Percentiles rank a stretch among this genome's conserved stretches.
Conservation (phyloP, 2,113 vertebrate genomes). For the Neodon shergylaensis region DNA sequence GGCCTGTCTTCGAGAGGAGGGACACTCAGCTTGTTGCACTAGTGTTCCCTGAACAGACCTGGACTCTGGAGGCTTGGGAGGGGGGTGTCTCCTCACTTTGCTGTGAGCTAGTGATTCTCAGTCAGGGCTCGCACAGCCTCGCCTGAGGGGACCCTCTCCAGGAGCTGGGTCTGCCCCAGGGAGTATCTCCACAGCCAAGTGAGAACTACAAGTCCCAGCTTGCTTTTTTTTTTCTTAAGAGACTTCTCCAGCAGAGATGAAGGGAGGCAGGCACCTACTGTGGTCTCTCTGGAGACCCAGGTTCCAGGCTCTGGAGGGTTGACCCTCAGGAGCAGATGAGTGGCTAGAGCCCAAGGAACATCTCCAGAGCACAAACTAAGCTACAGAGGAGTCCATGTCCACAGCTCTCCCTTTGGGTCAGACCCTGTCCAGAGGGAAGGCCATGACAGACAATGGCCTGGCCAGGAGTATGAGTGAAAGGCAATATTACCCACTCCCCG, state of each 20-base stretch:
- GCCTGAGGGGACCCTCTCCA: not conserved
- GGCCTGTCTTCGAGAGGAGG: not conserved
- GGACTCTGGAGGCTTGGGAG: not conserved
- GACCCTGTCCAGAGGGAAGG: not conserved
- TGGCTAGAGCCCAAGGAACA: not conserved
- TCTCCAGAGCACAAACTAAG: not conserved
- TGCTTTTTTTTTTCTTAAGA: not conserved
- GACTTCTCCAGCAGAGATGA: not conserved
- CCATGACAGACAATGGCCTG: not conserved
- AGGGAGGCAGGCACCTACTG: not conserved
- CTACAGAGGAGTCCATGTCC: not conserved
- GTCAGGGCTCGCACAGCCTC: not conserved
- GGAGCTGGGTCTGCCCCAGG: not conserved
- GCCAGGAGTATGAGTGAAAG: not conserved
- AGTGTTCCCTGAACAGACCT: not conserved
- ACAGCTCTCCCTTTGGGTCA: not conserved
- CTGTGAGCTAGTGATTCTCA: not conserved
- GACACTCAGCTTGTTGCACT: rapidly evolving
- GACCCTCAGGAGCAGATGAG: not conserved
- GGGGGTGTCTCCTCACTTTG: not conserved
- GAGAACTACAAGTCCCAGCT: not conserved
- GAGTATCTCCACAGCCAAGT: not conserved
- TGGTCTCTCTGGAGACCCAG: not conserved
- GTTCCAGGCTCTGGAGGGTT: not conserved
- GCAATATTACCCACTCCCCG: not conserved